phyloP scores from a whole-genome alignment of 2,113 vertebrate genomes.

The Rhinoderma darwinii region DNA sequence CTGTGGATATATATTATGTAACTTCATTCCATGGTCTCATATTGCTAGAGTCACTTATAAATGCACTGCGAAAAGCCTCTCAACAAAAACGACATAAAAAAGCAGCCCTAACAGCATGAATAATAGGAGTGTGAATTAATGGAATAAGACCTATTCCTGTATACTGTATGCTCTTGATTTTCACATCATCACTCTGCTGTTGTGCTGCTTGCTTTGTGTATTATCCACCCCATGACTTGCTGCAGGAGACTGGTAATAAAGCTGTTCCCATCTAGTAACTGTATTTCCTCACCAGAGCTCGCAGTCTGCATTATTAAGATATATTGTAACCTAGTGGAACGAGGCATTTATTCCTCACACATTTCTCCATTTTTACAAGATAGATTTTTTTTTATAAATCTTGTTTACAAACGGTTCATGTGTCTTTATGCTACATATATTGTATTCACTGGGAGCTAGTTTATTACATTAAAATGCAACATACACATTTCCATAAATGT shows the following conservation, averaged over 20 bases:
- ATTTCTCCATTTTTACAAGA: not conserved
- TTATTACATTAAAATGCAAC: slow-evolving; percentile 46
- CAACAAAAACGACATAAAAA: not conserved
- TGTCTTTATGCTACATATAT: slow-evolving; percentile 2
- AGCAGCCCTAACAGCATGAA: not conserved
- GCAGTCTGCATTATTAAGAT: slow-evolving; percentile 24
- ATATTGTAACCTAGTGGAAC: slow-evolving; percentile 21
- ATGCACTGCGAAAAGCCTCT: not conserved
- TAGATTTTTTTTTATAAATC: not conserved
- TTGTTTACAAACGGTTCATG: slow-evolving; percentile 12
- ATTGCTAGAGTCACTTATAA: not conserved
- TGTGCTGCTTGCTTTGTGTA: not conserved
- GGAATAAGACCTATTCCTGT: not conserved
- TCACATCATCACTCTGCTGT: not conserved
- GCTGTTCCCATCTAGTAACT: slow-evolving; percentile 18
- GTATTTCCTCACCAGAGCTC: slow-evolving; percentile 28
- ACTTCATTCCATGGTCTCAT: too few species aligned
- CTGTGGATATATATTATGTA: too few species aligned
- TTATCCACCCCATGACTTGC: slow-evolving; percentile 19
- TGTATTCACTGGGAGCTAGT: not conserved
- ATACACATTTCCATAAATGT: slow-evolving; percentile 43
- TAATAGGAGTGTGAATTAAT: not conserved
- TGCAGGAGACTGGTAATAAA: slow-evolving; percentile 28
- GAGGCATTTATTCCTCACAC: slow-evolving; percentile 19
- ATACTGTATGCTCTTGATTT: not conserved